Evolutionary conservation across 2,888 invertebrate genomes (phyloP).

Genomic region (Ypsolopha sequella): DNA sequence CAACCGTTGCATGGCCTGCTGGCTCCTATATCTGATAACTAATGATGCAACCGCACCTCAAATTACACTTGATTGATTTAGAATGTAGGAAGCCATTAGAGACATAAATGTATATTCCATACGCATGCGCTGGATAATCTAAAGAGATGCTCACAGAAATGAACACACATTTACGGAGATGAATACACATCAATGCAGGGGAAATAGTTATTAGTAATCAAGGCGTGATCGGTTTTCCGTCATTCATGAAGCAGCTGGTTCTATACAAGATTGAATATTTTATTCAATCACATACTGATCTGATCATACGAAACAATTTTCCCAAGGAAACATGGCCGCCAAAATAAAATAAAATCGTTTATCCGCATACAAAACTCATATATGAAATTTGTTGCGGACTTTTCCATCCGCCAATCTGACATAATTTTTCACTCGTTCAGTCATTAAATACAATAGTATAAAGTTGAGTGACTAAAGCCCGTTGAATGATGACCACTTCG

Average conservation of each 20-base stretch:
- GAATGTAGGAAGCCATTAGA: slow-evolving; percentile 34
- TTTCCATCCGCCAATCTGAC: too few species aligned
- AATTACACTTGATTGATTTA: slow-evolving; percentile 41
- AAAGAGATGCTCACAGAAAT: slow-evolving; percentile 7
- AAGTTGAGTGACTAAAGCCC: too few species aligned
- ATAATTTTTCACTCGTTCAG: too few species aligned
- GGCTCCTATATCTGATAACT: slow-evolving; percentile 20
- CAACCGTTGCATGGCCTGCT: slow-evolving; percentile 33
- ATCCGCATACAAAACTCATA: too few species aligned
- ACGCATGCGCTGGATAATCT: slow-evolving; percentile 6
- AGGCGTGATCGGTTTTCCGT: too few species aligned
- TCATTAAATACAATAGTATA: too few species aligned
- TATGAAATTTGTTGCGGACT: too few species aligned
- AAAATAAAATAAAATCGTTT: too few species aligned
- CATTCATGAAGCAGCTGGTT: too few species aligned
- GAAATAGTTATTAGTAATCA: not conserved
- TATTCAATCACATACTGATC: not conserved
- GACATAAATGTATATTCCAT: slow-evolving; percentile 11
- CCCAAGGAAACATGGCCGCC: too few species aligned
- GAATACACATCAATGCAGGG: not conserved
- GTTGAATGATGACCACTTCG: too few species aligned
- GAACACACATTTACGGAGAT: not conserved
- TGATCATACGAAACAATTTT: not conserved
- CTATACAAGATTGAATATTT: too few species aligned
- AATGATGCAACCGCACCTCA: slow-evolving; percentile 35